Percentiles rank a stretch among this genome's conserved stretches.
Evolutionary conservation across 2,797 vertebrate genomes (phyloP).

Genomic region (Diglossa cyanea): DNA sequence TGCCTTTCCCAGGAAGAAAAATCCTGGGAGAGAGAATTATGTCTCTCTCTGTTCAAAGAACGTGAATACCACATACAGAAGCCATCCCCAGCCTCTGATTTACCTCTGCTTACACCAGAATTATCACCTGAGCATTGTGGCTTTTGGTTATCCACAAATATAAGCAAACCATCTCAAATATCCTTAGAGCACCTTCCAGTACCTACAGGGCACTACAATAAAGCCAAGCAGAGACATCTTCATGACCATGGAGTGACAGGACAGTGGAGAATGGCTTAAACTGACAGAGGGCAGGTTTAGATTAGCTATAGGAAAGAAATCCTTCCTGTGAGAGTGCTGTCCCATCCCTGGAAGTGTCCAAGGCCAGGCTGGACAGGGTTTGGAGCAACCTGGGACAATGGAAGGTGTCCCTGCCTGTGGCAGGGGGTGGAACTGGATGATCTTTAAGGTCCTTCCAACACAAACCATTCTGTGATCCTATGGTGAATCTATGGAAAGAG

Average conservation of each 20-base stretch:
- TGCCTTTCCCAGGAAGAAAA: neutral
- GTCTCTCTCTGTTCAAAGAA: neutral
- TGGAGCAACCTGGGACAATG: accelerated
- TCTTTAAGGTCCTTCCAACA: neutral
- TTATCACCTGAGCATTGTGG: neutral
- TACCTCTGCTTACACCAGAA: neutral
- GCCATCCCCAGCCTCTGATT: neutral
- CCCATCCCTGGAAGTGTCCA: neutral
- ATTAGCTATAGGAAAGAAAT: neutral
- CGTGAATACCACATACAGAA: neutral
- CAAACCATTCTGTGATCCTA: neutral
- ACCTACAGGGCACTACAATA: neutral
- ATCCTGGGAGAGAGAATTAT: neutral
- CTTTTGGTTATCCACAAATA: neutral
- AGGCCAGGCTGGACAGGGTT: neutral
- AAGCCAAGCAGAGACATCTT: neutral
- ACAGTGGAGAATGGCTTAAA: neutral
- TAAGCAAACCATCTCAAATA: neutral
- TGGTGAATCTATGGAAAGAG: neutral
- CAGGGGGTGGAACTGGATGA: neutral
- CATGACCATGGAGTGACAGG: neutral
- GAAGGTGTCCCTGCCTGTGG: neutral
- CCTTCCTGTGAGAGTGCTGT: neutral
- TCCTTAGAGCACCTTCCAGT: neutral
- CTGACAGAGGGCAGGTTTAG: neutral